Evolutionary conservation across 37 sponge, comb jelly and placozoan species (phyloP).

Genomic region (Bolinopsis microptera): DNA sequence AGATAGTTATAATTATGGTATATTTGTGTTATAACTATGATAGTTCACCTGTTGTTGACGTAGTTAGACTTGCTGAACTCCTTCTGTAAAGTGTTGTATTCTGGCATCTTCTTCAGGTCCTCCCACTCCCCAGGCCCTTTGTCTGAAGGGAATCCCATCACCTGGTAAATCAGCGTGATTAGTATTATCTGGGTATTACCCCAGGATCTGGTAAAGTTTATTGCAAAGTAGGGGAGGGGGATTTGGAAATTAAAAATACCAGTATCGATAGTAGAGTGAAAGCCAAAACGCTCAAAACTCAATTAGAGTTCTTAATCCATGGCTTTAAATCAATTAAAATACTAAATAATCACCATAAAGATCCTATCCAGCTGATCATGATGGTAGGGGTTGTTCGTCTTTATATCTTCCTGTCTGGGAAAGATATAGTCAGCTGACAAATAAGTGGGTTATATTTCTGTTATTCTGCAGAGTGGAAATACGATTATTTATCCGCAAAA

Average conservation of each 20-base stretch:
- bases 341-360: slow-evolving; percentile 84
- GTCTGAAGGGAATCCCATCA: slow-evolving; percentile 54
- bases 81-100: slow-evolving; percentile 76
- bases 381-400: slow-evolving; percentile 95
- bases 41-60: slow-evolving; percentile 58
- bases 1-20: too few relatives aligned
- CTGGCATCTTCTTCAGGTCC: slow-evolving; percentile 93
- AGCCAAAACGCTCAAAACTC: too few relatives aligned
- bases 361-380: slow-evolving; percentile 93
- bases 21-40: too few relatives aligned
- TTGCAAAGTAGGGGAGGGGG: too few relatives aligned
- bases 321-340: too few relatives aligned
- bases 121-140: slow-evolving; percentile 82
- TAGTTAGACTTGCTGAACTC: slow-evolving; percentile 77
- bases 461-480: too few relatives aligned
- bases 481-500: too few relatives aligned
- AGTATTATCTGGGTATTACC: neutral
- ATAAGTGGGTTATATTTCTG: too few relatives aligned
- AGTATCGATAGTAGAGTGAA: too few relatives aligned
- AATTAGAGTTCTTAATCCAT: too few relatives aligned
- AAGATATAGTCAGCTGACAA: too few relatives aligned
- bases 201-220: neutral
- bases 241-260: too few relatives aligned
- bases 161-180: neutral
- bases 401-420: slow-evolving; percentile 88